Percentiles rank a stretch among this genome's conserved stretches.
phyloP scores from a whole-genome alignment of 2,797 vertebrate genomes.

The Parambassis ranga region DNA sequence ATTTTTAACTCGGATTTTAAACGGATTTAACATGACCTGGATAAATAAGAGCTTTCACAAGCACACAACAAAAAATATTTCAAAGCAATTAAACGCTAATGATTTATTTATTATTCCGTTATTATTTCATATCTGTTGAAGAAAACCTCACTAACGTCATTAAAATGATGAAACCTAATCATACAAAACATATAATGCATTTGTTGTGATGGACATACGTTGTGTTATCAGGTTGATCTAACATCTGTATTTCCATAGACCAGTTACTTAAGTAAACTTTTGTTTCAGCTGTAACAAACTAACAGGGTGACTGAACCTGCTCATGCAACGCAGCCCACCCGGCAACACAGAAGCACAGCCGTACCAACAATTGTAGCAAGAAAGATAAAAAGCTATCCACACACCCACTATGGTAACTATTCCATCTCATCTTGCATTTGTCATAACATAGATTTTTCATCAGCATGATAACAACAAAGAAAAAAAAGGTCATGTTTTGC shows the following conservation, averaged over 20 bases:
- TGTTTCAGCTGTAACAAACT: not conserved
- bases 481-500: slow-evolving; percentile 6
- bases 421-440: slow-evolving; percentile 1
- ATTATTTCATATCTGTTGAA: too few relatives aligned
- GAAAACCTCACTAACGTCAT: too few relatives aligned
- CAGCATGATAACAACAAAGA: slow-evolving; percentile 20
- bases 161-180: too few relatives aligned
- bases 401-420: slow-evolving; percentile 9
- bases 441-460: slow-evolving; percentile 3
- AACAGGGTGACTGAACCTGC: not conserved
- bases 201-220: not conserved
- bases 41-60: too few relatives aligned
- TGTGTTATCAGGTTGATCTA: too few relatives aligned
- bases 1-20: too few relatives aligned
- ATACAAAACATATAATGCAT: not conserved
- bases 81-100: too few relatives aligned
- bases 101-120: too few relatives aligned
- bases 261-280: not conserved
- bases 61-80: too few relatives aligned
- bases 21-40: too few relatives aligned
- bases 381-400: not conserved
- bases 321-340: not conserved
- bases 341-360: not conserved
- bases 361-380: not conserved
- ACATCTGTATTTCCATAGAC: too few relatives aligned